Percentiles rank a stretch among this genome's conserved stretches.
Conservation (phyloP, 2,113 vertebrate species). For the Dipodomys stephensi region DNA sequence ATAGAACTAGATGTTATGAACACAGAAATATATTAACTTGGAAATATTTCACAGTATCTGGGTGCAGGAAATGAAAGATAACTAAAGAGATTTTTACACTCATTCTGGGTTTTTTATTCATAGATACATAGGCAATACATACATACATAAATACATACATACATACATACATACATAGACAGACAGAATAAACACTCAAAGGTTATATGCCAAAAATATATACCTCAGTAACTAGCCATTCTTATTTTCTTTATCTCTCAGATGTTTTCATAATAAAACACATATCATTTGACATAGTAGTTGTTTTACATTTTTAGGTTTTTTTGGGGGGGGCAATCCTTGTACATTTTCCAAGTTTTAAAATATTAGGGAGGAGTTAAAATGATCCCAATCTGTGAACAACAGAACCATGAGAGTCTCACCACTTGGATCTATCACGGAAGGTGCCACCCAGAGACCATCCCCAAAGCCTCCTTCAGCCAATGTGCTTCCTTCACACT, state of each 20-base stretch:
- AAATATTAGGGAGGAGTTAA: background rate
- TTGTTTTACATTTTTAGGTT: background rate
- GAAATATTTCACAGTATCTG: conserved; percentile 7
- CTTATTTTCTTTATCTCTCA: conserved; percentile 22
- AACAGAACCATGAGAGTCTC: background rate
- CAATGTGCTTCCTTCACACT: rapidly evolving
- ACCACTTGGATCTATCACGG: background rate
- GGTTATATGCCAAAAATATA: background rate
- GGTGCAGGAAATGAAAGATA: conserved; percentile 20
- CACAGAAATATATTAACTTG: background rate
- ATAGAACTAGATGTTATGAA: background rate
- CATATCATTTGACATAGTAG: background rate
- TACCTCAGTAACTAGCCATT: background rate
- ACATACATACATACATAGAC: too few species aligned
- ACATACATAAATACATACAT: too few species aligned
- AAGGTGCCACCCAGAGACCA: background rate
- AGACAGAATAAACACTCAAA: background rate
- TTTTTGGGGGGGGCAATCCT: background rate
- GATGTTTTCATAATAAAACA: conserved; percentile 25
- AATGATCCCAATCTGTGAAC: conserved; percentile 17
- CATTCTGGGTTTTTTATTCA: background rate
- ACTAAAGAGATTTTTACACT: background rate
- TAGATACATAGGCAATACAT: background rate
- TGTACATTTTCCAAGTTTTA: conserved; percentile 35
- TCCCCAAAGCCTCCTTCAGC: background rate